Base-by-base conservation (phyloP, 2,113 vertebrate species). In the Penelope pileata region DNA sequence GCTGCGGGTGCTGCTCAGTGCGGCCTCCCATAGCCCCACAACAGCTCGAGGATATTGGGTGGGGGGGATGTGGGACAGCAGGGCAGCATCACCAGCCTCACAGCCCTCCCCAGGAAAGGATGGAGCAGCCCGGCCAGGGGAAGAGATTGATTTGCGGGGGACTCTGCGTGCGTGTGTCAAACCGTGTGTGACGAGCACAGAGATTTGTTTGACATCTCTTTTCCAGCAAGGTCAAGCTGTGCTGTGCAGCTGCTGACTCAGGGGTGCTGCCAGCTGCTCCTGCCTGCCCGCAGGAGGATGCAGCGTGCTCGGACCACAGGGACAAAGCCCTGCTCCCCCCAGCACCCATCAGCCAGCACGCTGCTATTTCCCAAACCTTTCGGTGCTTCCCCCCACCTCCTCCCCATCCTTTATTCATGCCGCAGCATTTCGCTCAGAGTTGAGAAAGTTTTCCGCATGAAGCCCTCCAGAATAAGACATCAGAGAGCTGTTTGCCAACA, bases 201-300 rank as follows among this genome's bases (percentile, higher is more conserved):
- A 90, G 79, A 94, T 96, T 87, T 96, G 93, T 92, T 80, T 93
- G 97, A 96, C 87, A 91, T 81, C 80, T 82, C 64, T 62, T 80
- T 94, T 95, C 83, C 79, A 10, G 38, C 58, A 80, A 91, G 88
- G 95, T 96, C 95, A 96, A n/a, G 86, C 7, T 64, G 72, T 68
- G 4, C 78, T 87, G 19, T 1, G 38, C 26, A 0, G 87, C 76
- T 72, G 79, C 84, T 91, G 88, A 79, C 91, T 88, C 90, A 76
- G 88, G 56, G 85, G 12, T 8, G 66, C 84, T 21, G 59, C 1
- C 0, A 45, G 70, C 58, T 19, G 30, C 32, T 21, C 42, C 7
- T 0, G 9, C 50, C 59, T 74, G 43, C 69, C 14, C 2, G 6
- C 2, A 16, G 62, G 6, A n/a, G 54, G 54, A 21, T 21, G 18